Percentiles rank a stretch among this genome's conserved stretches.
Conservation (phyloP, 2,888 invertebrate species). For the Sceliomorpha sp. region DNA sequence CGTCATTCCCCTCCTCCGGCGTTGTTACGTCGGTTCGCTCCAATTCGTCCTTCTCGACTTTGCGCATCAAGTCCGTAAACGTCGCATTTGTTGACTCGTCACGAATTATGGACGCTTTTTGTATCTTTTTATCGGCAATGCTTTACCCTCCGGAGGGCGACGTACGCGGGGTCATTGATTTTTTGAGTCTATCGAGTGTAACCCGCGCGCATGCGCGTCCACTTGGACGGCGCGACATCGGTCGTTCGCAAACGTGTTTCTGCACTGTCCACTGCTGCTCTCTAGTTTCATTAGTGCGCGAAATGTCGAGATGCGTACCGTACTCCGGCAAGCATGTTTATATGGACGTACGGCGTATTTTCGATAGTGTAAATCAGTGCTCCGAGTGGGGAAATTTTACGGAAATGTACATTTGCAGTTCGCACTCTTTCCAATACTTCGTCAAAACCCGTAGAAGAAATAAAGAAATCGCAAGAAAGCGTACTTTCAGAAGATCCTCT, state of each 20-base stretch:
- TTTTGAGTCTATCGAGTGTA: slow-evolving; percentile 53
- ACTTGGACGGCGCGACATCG: slow-evolving; percentile 32
- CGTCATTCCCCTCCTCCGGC: too few relatives aligned
- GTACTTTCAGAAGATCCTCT: too few relatives aligned
- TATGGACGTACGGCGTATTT: too few relatives aligned
- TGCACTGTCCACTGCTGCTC: slow-evolving; percentile 29
- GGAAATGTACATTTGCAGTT: too few relatives aligned
- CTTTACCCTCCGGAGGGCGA: slow-evolving; percentile 46
- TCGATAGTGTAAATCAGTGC: too few relatives aligned
- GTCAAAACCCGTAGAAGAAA: too few relatives aligned
- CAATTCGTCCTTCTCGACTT: too few relatives aligned
- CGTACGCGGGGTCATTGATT: slow-evolving; percentile 54
- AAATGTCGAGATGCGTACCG: slow-evolving; percentile 15
- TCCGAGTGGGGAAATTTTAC: too few relatives aligned
- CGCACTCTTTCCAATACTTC: too few relatives aligned
- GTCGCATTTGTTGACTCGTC: slow-evolving; percentile 28
- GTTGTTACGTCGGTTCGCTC: too few relatives aligned
- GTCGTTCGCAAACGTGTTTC: slow-evolving; percentile 37
- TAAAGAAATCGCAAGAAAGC: too few relatives aligned
- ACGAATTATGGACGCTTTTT: slow-evolving; percentile 38
- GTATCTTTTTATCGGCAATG: slow-evolving; percentile 42
- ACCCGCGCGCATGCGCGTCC: slow-evolving; percentile 39
- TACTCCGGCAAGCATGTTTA: too few relatives aligned
- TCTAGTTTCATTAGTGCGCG: slow-evolving; percentile 35
- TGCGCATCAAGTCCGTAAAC: slow-evolving; percentile 6